Evolutionary conservation across 2,888 invertebrate genomes (phyloP).

Genomic region (Chaitophorus viminalis): DNA sequence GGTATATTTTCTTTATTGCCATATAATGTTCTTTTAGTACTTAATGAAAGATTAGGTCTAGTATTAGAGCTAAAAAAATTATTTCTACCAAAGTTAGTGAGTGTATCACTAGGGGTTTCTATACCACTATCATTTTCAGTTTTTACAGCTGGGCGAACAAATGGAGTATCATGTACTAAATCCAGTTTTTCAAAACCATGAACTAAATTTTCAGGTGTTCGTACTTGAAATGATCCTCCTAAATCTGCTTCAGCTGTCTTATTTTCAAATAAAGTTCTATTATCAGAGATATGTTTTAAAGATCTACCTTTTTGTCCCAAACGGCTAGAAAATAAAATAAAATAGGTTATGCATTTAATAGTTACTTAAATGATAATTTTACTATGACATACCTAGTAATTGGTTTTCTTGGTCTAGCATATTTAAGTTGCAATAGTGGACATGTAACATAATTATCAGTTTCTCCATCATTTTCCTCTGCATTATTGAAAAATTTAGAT

Average conservation of each 20-base stretch:
- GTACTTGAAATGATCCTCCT: conserved; percentile 51
- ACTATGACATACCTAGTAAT: conserved; percentile 45
- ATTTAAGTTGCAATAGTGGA: conserved; percentile 55
- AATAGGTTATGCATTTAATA: no score
- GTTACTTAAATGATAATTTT: not conserved
- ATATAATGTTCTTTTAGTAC: conserved; percentile 46
- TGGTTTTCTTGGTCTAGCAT: conserved; percentile 49
- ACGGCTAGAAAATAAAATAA: conserved; percentile 48
- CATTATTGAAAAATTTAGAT: conserved; percentile 19
- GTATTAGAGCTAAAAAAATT: not conserved
- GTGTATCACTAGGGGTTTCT: conserved; percentile 47
- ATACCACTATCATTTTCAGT: conserved; percentile 46
- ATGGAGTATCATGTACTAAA: conserved; percentile 57
- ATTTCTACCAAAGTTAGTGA: not conserved
- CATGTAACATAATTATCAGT: conserved; percentile 59
- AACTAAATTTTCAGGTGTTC: conserved; percentile 43
- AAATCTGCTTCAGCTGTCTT: conserved; percentile 56
- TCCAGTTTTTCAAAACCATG: conserved; percentile 52
- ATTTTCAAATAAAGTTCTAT: conserved; percentile 52
- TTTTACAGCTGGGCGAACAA: conserved; percentile 47
- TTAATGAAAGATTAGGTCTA: conserved; percentile 21
- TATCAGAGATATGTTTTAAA: conserved; percentile 40
- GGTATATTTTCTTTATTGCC: conserved; percentile 51
- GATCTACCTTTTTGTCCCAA: conserved; percentile 56
- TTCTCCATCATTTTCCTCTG: conserved; percentile 51